phyloP scores from a whole-genome alignment of 2,888 invertebrate genomes.

The Campoplex capitator region DNA sequence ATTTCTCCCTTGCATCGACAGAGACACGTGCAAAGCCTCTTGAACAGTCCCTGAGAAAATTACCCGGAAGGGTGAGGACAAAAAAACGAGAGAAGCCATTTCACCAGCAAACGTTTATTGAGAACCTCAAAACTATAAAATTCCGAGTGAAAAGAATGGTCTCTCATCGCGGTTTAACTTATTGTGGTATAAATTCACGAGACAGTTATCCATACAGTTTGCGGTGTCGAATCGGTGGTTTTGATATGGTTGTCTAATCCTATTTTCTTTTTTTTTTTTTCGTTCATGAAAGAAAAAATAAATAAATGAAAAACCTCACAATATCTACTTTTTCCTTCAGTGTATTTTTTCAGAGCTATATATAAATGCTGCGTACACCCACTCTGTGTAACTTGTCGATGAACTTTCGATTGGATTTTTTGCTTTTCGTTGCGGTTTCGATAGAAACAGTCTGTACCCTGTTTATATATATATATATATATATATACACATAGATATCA shows the following conservation, averaged over 20 bases:
- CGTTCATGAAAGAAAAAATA: not conserved
- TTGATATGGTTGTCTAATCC: not conserved
- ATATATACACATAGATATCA: not conserved
- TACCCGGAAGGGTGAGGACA: conserved; percentile 20
- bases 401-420: conserved; percentile 55
- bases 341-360: not conserved
- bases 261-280: not conserved
- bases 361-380: not conserved
- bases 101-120: conserved; percentile 45
- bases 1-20: conserved; percentile 8
- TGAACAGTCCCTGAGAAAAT: conserved; percentile 47
- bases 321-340: not conserved
- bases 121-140: conserved; percentile 3
- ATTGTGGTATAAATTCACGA: not conserved
- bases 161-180: not conserved
- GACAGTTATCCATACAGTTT: not conserved
- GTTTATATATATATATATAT: not conserved
- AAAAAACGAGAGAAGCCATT: not conserved
- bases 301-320: not conserved
- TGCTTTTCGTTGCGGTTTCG: conserved; percentile 45
- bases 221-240: not conserved
- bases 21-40: conserved; percentile 33
- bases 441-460: conserved; percentile 20
- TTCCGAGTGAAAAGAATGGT: not conserved
- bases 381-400: conserved; percentile 14